Percentiles rank a stretch among this genome's conserved stretches.
phyloP scores from a whole-genome alignment of 1,140 invertebrate genomes.

The Zophobas morio region DNA sequence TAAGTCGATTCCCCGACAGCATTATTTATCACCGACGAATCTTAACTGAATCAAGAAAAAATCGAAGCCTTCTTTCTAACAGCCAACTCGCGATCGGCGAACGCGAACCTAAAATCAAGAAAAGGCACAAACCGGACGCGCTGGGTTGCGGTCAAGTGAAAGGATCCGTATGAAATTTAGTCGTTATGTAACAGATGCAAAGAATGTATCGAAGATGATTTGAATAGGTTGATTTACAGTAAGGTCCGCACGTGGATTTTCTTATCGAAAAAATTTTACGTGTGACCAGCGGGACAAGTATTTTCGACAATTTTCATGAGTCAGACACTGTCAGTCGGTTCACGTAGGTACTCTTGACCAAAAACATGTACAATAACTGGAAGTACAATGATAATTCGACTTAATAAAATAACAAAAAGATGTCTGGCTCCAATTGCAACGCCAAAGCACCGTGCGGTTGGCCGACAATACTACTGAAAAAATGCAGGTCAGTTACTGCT shows the following conservation, averaged over 20 bases:
- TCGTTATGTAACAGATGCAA: conserved; percentile 58
- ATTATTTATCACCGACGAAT: background rate
- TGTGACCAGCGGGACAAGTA: background rate
- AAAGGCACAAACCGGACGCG: conserved; percentile 57
- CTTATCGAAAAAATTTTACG: conserved; percentile 8
- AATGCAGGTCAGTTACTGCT: conserved; percentile 46
- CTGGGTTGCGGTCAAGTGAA: conserved; percentile 62
- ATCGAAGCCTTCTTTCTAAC: conserved; percentile 3
- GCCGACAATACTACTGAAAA: conserved; percentile 42
- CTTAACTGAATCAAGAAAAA: background rate
- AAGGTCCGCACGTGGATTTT: conserved; percentile 9
- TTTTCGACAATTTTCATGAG: conserved; percentile 22
- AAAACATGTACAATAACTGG: conserved; percentile 51
- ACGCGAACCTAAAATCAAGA: conserved; percentile 58
- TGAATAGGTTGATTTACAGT: conserved; percentile 26
- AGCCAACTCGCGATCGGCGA: conserved; percentile 45
- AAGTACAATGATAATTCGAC: conserved; percentile 50
- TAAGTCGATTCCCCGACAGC: background rate
- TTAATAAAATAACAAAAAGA: conserved; percentile 48
- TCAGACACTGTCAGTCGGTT: conserved; percentile 43
- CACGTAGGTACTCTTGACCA: conserved; percentile 44
- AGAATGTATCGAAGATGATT: conserved; percentile 47
- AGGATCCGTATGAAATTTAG: conserved; percentile 62
- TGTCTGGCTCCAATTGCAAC: conserved; percentile 46
- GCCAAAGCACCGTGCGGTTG: conserved; percentile 33